Evolutionary conservation across 2,888 invertebrate genomes (phyloP).

Genomic region (Megaustenia siamemsis): DNA sequence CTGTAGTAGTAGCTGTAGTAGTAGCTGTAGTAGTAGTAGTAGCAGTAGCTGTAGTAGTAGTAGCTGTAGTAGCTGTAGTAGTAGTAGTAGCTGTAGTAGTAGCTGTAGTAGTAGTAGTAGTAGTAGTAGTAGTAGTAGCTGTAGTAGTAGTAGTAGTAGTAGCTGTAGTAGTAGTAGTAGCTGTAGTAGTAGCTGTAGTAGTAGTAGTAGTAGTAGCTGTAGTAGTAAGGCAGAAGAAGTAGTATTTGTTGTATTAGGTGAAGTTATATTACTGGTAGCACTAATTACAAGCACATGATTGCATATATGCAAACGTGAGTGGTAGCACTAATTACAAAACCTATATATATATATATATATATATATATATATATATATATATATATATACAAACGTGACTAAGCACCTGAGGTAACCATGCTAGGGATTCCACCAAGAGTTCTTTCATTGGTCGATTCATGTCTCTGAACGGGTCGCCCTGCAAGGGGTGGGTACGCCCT

Average conservation of each 20-base stretch:
- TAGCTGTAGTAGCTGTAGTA: not conserved
- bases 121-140: not conserved
- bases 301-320: too few relatives aligned
- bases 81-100: not conserved
- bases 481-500: slow-evolving; percentile 5
- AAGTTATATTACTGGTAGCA: too few relatives aligned
- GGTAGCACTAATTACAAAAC: too few relatives aligned
- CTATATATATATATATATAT: too few relatives aligned
- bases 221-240: not conserved
- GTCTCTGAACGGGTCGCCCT: slow-evolving; percentile 6
- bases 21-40: not conserved
- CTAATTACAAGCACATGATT: too few relatives aligned
- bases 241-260: too few relatives aligned
- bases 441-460: not conserved
- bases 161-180: too few relatives aligned
- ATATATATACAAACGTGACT: too few relatives aligned
- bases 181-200: not conserved
- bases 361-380: too few relatives aligned
- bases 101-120: not conserved
- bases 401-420: slow-evolving; percentile 42
- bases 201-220: not conserved
- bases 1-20: not conserved
- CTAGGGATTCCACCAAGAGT: slow-evolving; percentile 30
- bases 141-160: too few relatives aligned
- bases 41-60: not conserved